Conservation (phyloP, 2,797 vertebrate species). For the Helostoma temminkii region DNA sequence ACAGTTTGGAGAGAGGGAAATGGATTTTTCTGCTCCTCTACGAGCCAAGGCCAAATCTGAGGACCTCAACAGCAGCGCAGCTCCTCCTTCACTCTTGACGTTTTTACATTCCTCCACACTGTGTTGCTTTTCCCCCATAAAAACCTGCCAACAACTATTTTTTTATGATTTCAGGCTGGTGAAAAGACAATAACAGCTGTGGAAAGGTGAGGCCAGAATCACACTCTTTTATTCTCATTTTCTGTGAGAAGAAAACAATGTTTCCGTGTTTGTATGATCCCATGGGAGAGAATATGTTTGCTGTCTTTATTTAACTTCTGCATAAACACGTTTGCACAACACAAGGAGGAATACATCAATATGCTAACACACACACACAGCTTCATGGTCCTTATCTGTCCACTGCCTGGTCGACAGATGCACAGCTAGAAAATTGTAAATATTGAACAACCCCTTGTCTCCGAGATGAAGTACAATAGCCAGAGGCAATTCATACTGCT, state of each 20-base stretch:
- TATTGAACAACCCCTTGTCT: constrained; percentile 69
- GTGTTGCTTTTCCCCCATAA: constrained; percentile 51
- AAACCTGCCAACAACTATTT: constrained; percentile 49
- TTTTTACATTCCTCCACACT: constrained; percentile 36
- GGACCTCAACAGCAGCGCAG: constrained; percentile 30
- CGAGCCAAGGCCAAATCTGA: constrained; percentile 73
- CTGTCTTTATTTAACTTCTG: constrained; percentile 13
- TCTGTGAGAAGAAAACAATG: constrained; percentile 4
- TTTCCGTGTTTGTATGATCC: neutral
- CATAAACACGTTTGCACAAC: constrained; percentile 16
- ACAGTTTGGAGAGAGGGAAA: constrained; percentile 76
- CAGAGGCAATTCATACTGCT: constrained; percentile 62
- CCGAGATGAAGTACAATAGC: constrained; percentile 66
- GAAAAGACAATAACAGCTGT: constrained; percentile 34
- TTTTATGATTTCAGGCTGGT: constrained; percentile 45
- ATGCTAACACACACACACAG: constrained; percentile 11
- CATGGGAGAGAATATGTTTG: neutral
- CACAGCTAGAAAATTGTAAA: constrained; percentile 64
- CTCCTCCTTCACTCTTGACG: constrained; percentile 43
- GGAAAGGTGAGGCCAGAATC: constrained; percentile 17
- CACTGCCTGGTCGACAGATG: constrained; percentile 26
- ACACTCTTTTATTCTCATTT: constrained; percentile 2
- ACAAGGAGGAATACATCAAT: constrained; percentile 11
- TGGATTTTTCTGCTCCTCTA: constrained; percentile 76
- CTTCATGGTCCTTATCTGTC: constrained; percentile 37